These are phyloP conservation scores for Cephus pulcher DNA, from an alignment of 2,888 invertebrate species.

Conservation along the genomic window DNA sequence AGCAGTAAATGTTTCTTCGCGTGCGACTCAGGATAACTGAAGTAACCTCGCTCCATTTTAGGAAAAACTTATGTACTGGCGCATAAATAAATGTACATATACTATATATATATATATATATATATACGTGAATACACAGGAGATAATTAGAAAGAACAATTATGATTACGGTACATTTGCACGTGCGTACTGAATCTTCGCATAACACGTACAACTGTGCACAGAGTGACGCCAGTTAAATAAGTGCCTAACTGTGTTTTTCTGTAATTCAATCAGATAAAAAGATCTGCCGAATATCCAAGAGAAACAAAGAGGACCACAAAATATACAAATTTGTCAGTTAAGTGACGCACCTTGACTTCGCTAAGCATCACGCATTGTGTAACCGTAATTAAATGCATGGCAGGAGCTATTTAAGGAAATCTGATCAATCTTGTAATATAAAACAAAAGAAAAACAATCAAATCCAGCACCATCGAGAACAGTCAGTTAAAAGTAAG, in stretches of 20 bases:
- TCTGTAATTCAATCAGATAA: neutral
- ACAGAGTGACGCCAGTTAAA: neutral
- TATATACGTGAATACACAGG: neutral
- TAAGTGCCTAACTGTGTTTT: conserved; percentile 5
- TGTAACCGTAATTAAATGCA: neutral
- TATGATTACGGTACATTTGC: conserved; percentile 58
- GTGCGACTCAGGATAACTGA: neutral
- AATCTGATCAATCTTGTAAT: neutral
- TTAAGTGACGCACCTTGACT: neutral
- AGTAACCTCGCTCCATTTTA: neutral
- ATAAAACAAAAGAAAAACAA: neutral
- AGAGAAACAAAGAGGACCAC: neutral
- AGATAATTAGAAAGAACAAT: conserved; percentile 54
- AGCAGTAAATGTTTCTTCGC: neutral
- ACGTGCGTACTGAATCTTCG: conserved; percentile 38
- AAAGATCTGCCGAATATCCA: neutral
- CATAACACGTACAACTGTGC: neutral
- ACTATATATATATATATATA: neutral
- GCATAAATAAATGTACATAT: neutral
- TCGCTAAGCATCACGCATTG: neutral
- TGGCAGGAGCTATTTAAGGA: neutral
- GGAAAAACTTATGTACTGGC: neutral
- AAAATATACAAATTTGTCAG: neutral
- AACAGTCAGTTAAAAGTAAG: neutral
- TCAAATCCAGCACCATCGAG: neutral